Conservation (phyloP, 1,140 invertebrate genomes). For the Bombus pyrosoma region DNA sequence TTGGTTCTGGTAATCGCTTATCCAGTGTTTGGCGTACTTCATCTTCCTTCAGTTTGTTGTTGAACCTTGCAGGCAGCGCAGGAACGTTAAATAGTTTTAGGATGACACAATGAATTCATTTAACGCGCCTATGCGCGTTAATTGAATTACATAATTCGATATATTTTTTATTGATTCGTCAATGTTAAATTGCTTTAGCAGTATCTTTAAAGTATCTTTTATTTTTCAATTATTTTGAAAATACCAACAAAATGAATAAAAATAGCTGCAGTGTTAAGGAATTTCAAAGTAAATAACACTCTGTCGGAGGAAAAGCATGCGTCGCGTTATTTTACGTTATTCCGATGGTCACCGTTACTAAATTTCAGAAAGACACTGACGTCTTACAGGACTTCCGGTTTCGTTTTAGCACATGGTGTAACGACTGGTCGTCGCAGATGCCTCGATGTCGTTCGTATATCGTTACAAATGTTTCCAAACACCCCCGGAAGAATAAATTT, state of each 20-base stretch:
- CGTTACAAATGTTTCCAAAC: conserved; percentile 1
- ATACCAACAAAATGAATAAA: too few species aligned
- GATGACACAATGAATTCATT: background rate
- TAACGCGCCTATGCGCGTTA: background rate
- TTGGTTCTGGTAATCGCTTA: background rate
- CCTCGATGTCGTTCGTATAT: background rate
- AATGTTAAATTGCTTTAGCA: too few species aligned
- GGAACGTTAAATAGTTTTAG: background rate
- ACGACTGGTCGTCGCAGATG: background rate
- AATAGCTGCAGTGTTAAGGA: background rate
- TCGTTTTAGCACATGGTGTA: background rate
- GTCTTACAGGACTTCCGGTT: background rate
- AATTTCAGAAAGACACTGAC: background rate
- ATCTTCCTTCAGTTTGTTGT: background rate
- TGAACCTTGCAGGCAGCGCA: background rate
- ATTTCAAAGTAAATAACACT: background rate
- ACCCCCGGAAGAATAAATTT: conserved; percentile 20
- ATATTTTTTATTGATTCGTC: background rate
- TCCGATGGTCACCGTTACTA: background rate
- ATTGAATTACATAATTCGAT: background rate
- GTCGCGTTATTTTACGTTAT: background rate
- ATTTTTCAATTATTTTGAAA: too few species aligned
- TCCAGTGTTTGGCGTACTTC: background rate
- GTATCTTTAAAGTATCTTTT: too few species aligned
- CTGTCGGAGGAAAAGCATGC: background rate